Evolutionary conservation across 2,797 vertebrate species (phyloP).

Genomic region (Neopelma chrysocephalum): DNA sequence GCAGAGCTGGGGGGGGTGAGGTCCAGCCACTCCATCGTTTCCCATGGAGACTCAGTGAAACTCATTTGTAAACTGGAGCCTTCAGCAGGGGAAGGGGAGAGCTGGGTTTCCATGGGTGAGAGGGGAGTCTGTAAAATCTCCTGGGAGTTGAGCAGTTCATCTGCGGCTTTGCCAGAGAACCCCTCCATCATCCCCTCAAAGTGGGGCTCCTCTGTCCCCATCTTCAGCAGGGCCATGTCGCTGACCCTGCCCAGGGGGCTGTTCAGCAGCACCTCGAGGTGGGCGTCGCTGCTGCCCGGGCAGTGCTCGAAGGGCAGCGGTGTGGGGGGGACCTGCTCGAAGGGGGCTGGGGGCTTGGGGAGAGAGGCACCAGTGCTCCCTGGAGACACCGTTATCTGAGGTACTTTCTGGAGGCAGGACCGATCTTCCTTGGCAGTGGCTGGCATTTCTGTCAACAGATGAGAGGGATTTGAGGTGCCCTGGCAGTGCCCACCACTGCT

Average conservation of each 20-base stretch:
- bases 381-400: slow-evolving; percentile 88
- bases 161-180: slow-evolving; percentile 80
- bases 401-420: slow-evolving; percentile 90
- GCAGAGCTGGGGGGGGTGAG: slow-evolving; percentile 91
- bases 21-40: slow-evolving; percentile 98
- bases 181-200: slow-evolving; percentile 84
- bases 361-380: slow-evolving; percentile 78
- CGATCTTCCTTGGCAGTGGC: slow-evolving; percentile 93
- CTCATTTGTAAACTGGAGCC: slow-evolving; percentile 84
- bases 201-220: slow-evolving; percentile 81
- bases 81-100: slow-evolving; percentile 79
- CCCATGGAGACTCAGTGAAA: slow-evolving; percentile 94
- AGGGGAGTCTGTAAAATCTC: slow-evolving; percentile 90
- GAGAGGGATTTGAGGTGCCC: neutral
- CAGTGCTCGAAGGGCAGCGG: slow-evolving; percentile 85
- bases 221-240: slow-evolving; percentile 85
- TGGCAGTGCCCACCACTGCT: neutral
- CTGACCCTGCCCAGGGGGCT: slow-evolving; percentile 81
- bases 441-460: slow-evolving; percentile 89
- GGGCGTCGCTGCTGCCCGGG: slow-evolving; percentile 77
- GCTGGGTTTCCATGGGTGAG: slow-evolving; percentile 85
- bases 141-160: slow-evolving; percentile 85
- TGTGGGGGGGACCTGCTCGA: slow-evolving; percentile 79
- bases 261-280: slow-evolving; percentile 88
- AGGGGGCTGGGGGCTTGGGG: slow-evolving; percentile 81